Percentiles rank a stretch among this genome's conserved stretches.
These are phyloP conservation scores for Halocynthia aurantium DNA, from an alignment of 23 tunicate species.

Conservation along the genomic window DNA sequence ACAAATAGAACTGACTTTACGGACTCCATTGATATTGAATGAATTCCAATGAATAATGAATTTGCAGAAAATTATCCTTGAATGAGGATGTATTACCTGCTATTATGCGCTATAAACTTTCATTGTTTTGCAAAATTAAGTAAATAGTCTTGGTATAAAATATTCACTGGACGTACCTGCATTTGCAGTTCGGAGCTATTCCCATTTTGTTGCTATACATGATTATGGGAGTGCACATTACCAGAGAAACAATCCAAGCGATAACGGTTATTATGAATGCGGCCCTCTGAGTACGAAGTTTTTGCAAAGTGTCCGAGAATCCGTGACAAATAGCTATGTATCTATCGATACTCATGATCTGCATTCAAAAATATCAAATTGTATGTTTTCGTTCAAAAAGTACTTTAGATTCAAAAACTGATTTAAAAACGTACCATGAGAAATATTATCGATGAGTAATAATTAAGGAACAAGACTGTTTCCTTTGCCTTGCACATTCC, in stretches of 20 bases:
- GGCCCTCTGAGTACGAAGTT: slow-evolving; percentile 21
- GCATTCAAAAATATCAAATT: not conserved
- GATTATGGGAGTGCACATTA: slow-evolving; percentile 67
- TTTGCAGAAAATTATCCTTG: too few species aligned
- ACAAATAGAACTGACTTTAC: too few species aligned
- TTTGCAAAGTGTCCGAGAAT: slow-evolving; percentile 35
- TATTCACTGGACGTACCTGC: slow-evolving; percentile 41
- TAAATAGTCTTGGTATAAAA: too few species aligned
- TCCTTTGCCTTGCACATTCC: slow-evolving; percentile 61
- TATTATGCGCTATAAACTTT: too few species aligned
- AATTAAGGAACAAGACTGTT: slow-evolving; percentile 30
- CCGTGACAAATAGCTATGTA: slow-evolving; percentile 84
- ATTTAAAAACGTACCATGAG: slow-evolving; percentile 24
- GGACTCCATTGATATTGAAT: too few species aligned
- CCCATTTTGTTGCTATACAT: slow-evolving; percentile 45
- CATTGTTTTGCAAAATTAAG: too few species aligned
- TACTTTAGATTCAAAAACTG: not conserved
- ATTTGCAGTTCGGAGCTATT: slow-evolving; percentile 41
- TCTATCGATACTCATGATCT: slow-evolving; percentile 78
- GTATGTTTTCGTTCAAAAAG: not conserved
- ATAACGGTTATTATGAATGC: slow-evolving; percentile 36
- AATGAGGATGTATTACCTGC: too few species aligned
- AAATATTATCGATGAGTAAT: slow-evolving; percentile 30
- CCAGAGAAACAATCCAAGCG: slow-evolving; percentile 34
- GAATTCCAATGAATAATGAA: too few species aligned